phyloP scores from a whole-genome alignment of 2,888 invertebrate species.

The Orthonychiurus folsomi region DNA sequence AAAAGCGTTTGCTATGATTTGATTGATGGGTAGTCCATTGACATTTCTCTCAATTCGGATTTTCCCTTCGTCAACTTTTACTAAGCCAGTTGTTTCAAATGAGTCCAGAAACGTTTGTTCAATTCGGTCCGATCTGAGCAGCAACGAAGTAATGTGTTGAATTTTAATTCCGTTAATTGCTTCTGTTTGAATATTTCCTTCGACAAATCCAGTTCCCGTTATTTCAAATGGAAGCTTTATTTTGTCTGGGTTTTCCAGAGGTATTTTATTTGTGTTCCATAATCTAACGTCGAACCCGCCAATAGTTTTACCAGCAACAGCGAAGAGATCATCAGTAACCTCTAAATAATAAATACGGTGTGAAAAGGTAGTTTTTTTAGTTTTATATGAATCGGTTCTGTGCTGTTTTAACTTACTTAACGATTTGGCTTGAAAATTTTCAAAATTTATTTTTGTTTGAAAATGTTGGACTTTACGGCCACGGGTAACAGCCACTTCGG shows the following conservation, averaged over 20 bases:
- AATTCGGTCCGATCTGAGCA: slow-evolving; percentile 20
- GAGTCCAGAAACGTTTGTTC: slow-evolving; percentile 22
- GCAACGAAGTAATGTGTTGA: slow-evolving; percentile 7
- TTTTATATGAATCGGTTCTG: neutral
- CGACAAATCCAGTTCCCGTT: neutral
- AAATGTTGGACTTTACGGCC: slow-evolving; percentile 22
- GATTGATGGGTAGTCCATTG: slow-evolving; percentile 18
- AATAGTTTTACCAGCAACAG: neutral
- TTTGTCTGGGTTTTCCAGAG: slow-evolving; percentile 11
- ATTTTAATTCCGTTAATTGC: slow-evolving; percentile 23
- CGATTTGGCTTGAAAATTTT: slow-evolving; percentile 3
- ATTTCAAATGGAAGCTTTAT: slow-evolving; percentile 17
- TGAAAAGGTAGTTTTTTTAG: neutral
- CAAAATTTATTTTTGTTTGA: slow-evolving; percentile 11
- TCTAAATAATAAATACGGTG: neutral
- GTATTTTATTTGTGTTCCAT: slow-evolving; percentile 12
- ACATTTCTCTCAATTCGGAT: slow-evolving; percentile 15
- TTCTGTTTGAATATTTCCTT: neutral
- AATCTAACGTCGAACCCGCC: slow-evolving; percentile 11
- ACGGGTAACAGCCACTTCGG: slow-evolving; percentile 17
- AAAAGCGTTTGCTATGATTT: slow-evolving; percentile 23
- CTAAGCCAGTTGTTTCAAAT: slow-evolving; percentile 7
- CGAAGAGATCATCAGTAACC: slow-evolving; percentile 2
- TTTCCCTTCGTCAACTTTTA: slow-evolving; percentile 14
- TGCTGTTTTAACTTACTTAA: slow-evolving; percentile 24